phyloP scores from a whole-genome alignment of 2,888 invertebrate species.

The Caenorhabditis virilis region DNA sequence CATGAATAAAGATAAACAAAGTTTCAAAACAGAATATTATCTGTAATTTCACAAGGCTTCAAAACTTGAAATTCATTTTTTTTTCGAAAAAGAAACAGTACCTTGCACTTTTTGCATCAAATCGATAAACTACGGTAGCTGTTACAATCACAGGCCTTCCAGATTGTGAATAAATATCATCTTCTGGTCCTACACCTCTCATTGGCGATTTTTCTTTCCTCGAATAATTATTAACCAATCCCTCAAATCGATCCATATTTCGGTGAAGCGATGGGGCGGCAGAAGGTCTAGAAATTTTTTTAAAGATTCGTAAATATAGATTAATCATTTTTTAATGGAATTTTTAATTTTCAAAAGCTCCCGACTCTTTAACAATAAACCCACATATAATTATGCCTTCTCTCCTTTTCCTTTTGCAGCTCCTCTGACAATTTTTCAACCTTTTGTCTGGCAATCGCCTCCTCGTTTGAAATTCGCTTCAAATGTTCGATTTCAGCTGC shows the following conservation, averaged over 20 bases:
- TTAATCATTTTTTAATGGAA: too few species aligned
- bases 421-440: constrained; percentile 60
- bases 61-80: background rate
- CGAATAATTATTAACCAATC: constrained; percentile 52
- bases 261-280: constrained; percentile 56
- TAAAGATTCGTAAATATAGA: background rate
- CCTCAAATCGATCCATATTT: constrained; percentile 60
- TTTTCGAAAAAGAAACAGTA: background rate
- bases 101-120: constrained; percentile 46
- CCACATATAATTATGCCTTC: constrained; percentile 61
- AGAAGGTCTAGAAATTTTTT: constrained; percentile 43
- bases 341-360: too few species aligned
- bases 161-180: constrained; percentile 7
- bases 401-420: constrained; percentile 48
- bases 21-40: too few species aligned
- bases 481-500: constrained; percentile 43
- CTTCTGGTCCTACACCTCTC: too few species aligned
- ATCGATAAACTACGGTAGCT: constrained; percentile 53
- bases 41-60: too few species aligned
- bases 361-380: constrained; percentile 7
- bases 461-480: constrained; percentile 53
- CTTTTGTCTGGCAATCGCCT: constrained; percentile 43
- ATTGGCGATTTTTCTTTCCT: background rate
- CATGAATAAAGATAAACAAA: too few species aligned
- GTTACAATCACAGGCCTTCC: constrained; percentile 20